A percentile compares a stretch with the other conserved stretches of the same genome.
These are phyloP conservation scores for Macropodus opercularis DNA, from an alignment of 2,797 vertebrate genomes.

Conservation along the genomic window DNA sequence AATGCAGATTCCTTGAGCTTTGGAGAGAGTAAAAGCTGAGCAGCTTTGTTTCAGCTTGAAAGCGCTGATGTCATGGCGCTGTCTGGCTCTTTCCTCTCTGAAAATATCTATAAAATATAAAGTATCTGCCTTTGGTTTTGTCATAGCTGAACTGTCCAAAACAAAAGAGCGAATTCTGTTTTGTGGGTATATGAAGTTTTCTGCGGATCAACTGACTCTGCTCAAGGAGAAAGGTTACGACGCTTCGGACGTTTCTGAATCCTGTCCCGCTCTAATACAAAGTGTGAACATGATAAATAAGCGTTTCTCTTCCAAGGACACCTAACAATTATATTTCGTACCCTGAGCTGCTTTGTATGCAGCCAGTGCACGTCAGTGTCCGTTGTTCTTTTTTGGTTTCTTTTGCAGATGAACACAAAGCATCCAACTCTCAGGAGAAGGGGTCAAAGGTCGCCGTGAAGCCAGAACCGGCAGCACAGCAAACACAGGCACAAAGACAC, in stretches of 20 bases:
- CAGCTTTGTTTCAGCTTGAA: no score
- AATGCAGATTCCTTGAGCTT: constrained; percentile 3
- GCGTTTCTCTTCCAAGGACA: constrained; percentile 55
- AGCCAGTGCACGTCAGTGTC: neutral
- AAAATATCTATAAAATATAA: no score
- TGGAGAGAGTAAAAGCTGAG: no score
- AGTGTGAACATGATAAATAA: constrained; percentile 55
- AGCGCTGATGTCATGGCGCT: no score
- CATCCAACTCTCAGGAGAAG: constrained; percentile 7
- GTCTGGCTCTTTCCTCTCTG: no score
- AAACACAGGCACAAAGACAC: neutral
- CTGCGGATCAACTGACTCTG: neutral
- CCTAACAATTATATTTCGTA: constrained; percentile 25
- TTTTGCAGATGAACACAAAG: constrained; percentile 38
- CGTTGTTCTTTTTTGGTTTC: constrained; percentile 24
- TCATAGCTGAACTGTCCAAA: neutral
- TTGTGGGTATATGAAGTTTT: neutral
- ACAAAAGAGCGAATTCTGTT: neutral
- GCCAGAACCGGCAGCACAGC: neutral
- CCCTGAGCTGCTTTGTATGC: constrained; percentile 47
- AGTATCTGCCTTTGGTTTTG: neutral
- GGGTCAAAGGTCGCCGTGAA: constrained; percentile 29
- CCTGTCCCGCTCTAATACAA: constrained; percentile 25
- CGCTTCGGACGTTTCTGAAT: no score
- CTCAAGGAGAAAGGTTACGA: constrained; percentile 11